These are phyloP conservation scores for Ericerus pela DNA, from an alignment of 1,140 invertebrate species.

Conservation along the genomic window DNA sequence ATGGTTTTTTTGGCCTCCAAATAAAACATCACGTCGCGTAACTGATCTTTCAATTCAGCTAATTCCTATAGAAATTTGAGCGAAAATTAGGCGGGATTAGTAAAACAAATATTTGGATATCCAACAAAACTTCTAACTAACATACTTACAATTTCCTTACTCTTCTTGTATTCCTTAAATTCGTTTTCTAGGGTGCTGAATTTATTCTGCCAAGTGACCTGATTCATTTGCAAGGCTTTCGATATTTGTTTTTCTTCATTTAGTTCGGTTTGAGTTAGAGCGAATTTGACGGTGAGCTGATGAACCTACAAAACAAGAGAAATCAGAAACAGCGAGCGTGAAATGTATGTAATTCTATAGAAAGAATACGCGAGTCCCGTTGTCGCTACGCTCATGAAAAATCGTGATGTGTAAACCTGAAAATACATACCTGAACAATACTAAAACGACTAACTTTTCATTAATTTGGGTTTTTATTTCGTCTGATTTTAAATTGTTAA, in stretches of 20 bases:
- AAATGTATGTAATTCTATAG: too few relatives aligned
- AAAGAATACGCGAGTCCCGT: too few relatives aligned
- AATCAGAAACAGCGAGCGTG: too few relatives aligned
- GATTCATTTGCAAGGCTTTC: slow-evolving; percentile 58
- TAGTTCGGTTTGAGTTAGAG: slow-evolving; percentile 44
- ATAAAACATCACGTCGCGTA: slow-evolving; percentile 91
- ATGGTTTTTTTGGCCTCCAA: slow-evolving; percentile 63
- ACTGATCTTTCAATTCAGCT: slow-evolving; percentile 70
- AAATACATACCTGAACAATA: too few relatives aligned
- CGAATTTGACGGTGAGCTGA: slow-evolving; percentile 40
- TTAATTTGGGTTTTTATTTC: too few relatives aligned
- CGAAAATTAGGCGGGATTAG: background rate
- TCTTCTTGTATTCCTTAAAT: slow-evolving; percentile 36
- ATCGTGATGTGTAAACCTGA: too few relatives aligned
- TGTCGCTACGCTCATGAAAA: too few relatives aligned
- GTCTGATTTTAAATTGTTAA: too few relatives aligned
- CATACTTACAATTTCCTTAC: slow-evolving; percentile 38
- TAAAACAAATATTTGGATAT: background rate
- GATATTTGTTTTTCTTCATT: slow-evolving; percentile 63
- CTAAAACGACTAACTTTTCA: too few relatives aligned
- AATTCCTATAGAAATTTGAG: slow-evolving; percentile 41
- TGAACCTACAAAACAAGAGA: slow-evolving; percentile 28
- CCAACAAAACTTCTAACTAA: slow-evolving; percentile 18
- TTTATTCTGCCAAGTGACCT: slow-evolving; percentile 56
- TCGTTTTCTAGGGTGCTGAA: slow-evolving; percentile 47